Conservation (phyloP, 2,113 vertebrate genomes). For the Puntigrus tetrazona region DNA sequence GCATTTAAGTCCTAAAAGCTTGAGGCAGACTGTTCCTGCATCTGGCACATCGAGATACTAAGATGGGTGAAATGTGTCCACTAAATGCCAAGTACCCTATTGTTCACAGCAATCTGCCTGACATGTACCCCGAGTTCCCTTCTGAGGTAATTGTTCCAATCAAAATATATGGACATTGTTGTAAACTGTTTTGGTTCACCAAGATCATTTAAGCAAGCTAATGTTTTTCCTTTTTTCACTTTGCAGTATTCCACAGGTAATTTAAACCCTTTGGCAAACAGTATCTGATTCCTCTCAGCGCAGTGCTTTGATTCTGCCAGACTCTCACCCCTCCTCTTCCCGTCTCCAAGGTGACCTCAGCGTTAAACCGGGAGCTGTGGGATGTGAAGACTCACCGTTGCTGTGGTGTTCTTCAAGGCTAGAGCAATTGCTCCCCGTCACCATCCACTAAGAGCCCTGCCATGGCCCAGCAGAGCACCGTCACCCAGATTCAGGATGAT, state of each 20-base stretch:
- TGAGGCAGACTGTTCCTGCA: constrained; percentile 17
- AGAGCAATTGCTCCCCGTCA: constrained; percentile 62
- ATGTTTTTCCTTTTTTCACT: neutral
- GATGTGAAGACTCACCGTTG: constrained; percentile 19
- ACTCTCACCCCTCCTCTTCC: constrained; percentile 23
- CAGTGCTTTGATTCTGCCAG: constrained; percentile 2
- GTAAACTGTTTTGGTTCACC: neutral
- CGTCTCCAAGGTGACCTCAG: constrained; percentile 48
- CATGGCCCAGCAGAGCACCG: constrained; percentile 59
- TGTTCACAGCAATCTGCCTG: constrained; percentile 19
- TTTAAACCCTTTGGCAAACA: constrained; percentile 21
- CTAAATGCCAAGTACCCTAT: constrained; percentile 17
- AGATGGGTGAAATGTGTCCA: neutral
- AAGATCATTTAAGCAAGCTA: neutral
- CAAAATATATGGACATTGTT: neutral
- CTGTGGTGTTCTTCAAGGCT: constrained; percentile 63
- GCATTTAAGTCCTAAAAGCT: constrained; percentile 6
- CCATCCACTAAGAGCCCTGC: constrained; percentile 68
- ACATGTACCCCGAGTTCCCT: neutral
- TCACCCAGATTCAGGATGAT: constrained; percentile 56
- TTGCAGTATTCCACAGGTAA: neutral
- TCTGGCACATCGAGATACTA: neutral
- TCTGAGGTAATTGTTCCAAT: neutral
- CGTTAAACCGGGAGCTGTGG: constrained; percentile 31
- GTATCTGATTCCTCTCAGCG: constrained; percentile 9